phyloP scores from a whole-genome alignment of 2,888 invertebrate species.

The Caenorhabditis panamensis region DNA sequence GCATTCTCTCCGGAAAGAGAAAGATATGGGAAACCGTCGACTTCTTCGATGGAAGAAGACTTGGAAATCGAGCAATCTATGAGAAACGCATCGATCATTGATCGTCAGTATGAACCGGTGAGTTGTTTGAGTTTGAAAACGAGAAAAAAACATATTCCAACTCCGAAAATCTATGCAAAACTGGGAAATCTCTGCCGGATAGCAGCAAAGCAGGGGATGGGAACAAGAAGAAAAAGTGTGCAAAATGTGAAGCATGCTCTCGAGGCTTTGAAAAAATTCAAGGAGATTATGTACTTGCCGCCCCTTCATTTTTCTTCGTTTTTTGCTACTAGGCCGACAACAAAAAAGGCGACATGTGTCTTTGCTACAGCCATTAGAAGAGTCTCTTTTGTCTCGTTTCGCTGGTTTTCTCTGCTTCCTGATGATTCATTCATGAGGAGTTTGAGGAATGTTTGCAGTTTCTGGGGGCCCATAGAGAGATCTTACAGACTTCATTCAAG shows the following conservation, averaged over 20 bases:
- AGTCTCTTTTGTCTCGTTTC: slow-evolving; percentile 42
- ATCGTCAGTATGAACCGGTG: slow-evolving; percentile 57
- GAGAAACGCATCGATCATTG: slow-evolving; percentile 58
- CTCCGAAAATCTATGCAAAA: slow-evolving; percentile 2
- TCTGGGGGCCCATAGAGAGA: background rate
- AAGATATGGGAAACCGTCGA: slow-evolving; percentile 37
- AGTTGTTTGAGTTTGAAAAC: slow-evolving; percentile 8
- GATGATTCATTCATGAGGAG: slow-evolving; percentile 55
- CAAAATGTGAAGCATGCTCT: slow-evolving; percentile 29
- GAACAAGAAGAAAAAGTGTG: slow-evolving; percentile 15
- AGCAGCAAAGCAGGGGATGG: background rate
- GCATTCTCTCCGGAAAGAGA: slow-evolving; percentile 7
- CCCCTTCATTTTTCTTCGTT: slow-evolving; percentile 8
- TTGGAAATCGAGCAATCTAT: slow-evolving; percentile 58
- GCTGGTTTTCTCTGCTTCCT: slow-evolving; percentile 23
- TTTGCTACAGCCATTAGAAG: slow-evolving; percentile 32
- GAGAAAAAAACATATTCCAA: background rate
- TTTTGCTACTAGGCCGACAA: slow-evolving; percentile 11
- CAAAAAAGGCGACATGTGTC: slow-evolving; percentile 44
- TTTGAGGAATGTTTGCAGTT: slow-evolving; percentile 40
- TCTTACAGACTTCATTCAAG: background rate
- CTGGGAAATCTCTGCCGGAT: background rate
- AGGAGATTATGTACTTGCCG: slow-evolving; percentile 30
- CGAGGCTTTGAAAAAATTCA: slow-evolving; percentile 23
- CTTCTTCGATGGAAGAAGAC: slow-evolving; percentile 60